Base-by-base conservation (phyloP, 2,888 invertebrate species). In the Scotopteryx bipunctaria region DNA sequence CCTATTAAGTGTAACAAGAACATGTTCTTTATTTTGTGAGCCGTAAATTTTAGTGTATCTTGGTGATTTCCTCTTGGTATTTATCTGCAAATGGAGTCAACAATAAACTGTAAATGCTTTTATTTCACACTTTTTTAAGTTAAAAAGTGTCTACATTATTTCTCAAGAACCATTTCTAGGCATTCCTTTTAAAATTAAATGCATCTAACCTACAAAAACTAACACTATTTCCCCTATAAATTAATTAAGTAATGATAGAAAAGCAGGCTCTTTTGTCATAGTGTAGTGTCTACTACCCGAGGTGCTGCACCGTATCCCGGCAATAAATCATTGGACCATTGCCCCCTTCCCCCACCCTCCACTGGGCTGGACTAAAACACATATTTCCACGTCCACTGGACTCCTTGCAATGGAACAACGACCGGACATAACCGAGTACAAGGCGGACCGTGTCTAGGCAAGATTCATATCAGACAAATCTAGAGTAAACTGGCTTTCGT, bases 1-100 rank as follows among this genome's bases (percentile, higher is more conserved):
- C 80, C 83, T 78, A 83, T 84, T 80, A 81, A 44, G 60, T 68
- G 75, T 78, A 83, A 81, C 78, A 83, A 76, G 78, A 80, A 78
- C 77, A 76, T 75, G 75, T 73, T 81, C 79, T 79, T 83, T 86
- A 81, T 54, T 46, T 48, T 40, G 33, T 48, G 38, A 31, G 19
- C 6, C 43, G 33, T 54, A 35, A 54, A 54, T 43, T 48, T 54
- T 31, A 48, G 19, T 35, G 17, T 11, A n/a, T 29, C 27, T 29
- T 17, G 33, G 33, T 35, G 38, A 54, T 48, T 54, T 43, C 29
- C 33, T 40, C 45, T 37, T 42, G 31, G 27, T 42, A 42, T 37
- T 19, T 35, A 42, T 40, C 35, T 51, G 29, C 8, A 29, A 35
- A 38, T 17, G 23, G 9, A 21, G 35, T 35, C 35, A 13, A 23